Conservation (phyloP, 2,113 vertebrate species). For the Coracopsis vasa region DNA sequence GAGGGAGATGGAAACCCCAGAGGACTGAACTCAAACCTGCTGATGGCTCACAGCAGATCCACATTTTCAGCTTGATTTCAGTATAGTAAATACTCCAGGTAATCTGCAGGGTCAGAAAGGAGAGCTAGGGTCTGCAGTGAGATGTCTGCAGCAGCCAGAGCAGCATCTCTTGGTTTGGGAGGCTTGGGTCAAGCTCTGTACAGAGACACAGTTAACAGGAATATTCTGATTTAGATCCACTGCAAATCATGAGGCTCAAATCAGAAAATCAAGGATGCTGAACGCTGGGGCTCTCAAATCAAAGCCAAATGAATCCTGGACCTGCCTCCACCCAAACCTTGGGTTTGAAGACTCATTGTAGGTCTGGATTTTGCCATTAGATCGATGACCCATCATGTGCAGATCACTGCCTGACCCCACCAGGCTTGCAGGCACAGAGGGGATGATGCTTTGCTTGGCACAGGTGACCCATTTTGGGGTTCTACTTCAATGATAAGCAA, state of each 20-base stretch:
- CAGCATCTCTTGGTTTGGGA: not conserved
- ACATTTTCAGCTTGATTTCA: not conserved
- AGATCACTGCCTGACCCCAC: not conserved
- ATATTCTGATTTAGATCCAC: not conserved
- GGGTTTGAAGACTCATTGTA: not conserved
- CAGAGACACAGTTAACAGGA: not conserved
- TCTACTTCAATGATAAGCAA: not conserved
- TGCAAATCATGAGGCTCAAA: not conserved
- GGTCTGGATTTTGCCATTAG: not conserved
- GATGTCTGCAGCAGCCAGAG: not conserved
- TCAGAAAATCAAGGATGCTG: not conserved
- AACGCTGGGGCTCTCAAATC: not conserved
- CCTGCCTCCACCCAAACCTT: not conserved
- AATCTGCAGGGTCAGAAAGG: not conserved
- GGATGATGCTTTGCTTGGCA: rapidly evolving
- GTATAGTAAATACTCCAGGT: not conserved
- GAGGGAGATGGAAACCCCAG: not conserved
- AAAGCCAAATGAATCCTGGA: not conserved
- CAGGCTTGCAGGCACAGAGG: not conserved
- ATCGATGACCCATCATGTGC: rapidly evolving
- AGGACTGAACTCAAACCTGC: not conserved
- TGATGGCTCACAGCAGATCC: not conserved
- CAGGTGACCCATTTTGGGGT: not conserved
- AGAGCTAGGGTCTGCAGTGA: not conserved
- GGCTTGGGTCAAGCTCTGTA: not conserved